Evolutionary conservation across 1,140 invertebrate genomes (phyloP), one percentile per base, ranked within the genome.

Genomic region (Drosophila equinoxialis): DNA sequence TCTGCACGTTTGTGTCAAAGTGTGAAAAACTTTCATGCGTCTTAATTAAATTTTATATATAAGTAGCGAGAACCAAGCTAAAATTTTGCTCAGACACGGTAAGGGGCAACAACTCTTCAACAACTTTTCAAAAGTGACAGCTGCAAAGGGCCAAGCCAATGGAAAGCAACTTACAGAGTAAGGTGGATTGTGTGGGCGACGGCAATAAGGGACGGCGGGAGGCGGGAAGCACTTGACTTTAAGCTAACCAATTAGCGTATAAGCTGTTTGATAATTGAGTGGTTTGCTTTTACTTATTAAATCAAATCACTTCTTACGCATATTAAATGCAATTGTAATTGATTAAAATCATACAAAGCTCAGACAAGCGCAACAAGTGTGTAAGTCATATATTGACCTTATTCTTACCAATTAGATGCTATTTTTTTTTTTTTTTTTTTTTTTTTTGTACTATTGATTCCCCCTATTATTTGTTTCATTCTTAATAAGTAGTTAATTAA

Each of bases 61-160:
- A 58, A n/a, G 67, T 67, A 54, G 74, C 48, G 60, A 45, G 64
- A 68, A 20, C 35, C 57, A 68, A 70, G 26, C 39, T 10, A 30
- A 48, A 75, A 65, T 68, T 75, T 58, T 51, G n/a, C 30, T 30
- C 65, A 72, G 59, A 60, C 67, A n/a, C 45, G 45, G 68, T 59
- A 69, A 70, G 57, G 65, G 17, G 45, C 45, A 51, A 51, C 45
- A 51, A 51, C 45, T 51, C 45, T 51, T 51, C 45, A 51, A 51
- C 62, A 86, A 86, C 83, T 86, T 86, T 83, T 86, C 78, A 87
- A 86, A 79, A 89, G 84, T 86, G 83, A 87, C 83, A 86, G 83
- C 83, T 89, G 83, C 79, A 77, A 20, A 48, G 45, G 45, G 45
- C 45, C 17, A 51, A 51, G 45, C 10, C 20, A 51, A 70, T 74